Evolutionary conservation across 92 coral and sea anemone species (phyloP).

Genomic region (Diadumene lineata): DNA sequence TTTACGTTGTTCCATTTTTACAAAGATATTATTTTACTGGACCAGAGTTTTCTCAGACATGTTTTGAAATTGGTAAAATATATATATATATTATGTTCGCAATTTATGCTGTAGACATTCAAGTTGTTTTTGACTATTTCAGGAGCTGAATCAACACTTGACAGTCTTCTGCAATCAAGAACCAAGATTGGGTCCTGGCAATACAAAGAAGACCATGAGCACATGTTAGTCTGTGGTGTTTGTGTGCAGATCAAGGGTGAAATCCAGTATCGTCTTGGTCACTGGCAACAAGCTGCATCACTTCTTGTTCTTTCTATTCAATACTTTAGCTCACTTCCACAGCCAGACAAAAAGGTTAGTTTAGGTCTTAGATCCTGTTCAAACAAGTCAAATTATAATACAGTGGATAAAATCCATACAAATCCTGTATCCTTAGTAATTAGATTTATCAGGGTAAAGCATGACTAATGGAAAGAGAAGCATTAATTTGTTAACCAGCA

Average conservation of each 20-base stretch:
- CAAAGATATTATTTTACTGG: no score
- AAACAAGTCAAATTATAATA: no score
- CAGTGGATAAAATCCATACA: no score
- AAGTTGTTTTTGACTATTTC: background rate
- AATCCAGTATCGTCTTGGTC: slow-evolving; percentile 90
- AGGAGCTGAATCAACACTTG: slow-evolving; percentile 91
- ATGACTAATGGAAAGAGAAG: no score
- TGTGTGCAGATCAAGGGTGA: slow-evolving; percentile 95
- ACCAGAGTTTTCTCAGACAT: no score
- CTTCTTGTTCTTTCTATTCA: slow-evolving; percentile 65
- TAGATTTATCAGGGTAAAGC: no score
- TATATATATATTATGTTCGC: no score
- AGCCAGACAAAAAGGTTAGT: slow-evolving; percentile 78
- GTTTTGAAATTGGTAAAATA: no score
- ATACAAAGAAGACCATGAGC: slow-evolving; percentile 71
- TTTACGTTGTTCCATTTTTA: no score
- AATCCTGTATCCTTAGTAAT: no score
- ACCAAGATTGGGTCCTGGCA: slow-evolving; percentile 71
- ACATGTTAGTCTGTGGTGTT: slow-evolving; percentile 78
- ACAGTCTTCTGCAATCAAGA: slow-evolving; percentile 61
- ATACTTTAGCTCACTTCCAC: slow-evolving; percentile 68
- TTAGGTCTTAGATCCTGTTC: no score
- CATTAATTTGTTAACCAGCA: no score
- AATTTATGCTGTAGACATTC: background rate
- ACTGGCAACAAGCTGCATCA: slow-evolving; percentile 67